Evolutionary conservation across 2,888 invertebrate genomes (phyloP).

Genomic region (Cephus pulcher): DNA sequence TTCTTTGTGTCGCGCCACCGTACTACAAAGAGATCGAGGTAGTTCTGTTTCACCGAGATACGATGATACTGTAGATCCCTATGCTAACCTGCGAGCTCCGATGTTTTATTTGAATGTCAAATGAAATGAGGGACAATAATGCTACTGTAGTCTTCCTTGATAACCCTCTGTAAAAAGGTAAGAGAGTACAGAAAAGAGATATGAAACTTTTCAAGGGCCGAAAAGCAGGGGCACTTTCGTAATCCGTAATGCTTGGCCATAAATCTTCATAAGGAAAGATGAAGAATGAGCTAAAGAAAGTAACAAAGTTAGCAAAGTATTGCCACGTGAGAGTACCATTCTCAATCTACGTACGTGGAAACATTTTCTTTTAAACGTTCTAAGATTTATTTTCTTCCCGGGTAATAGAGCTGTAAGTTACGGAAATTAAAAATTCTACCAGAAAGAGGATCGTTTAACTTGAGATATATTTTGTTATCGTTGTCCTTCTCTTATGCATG

Average conservation of each 20-base stretch:
- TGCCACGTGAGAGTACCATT: not conserved
- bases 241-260: not conserved
- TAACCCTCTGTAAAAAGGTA: not conserved
- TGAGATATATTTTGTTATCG: too few relatives aligned
- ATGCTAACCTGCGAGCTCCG: not conserved
- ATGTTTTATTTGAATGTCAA: not conserved
- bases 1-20: too few relatives aligned
- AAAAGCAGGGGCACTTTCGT: not conserved
- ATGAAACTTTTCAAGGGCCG: not conserved
- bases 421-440: not conserved
- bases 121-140: not conserved
- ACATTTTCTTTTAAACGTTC: not conserved
- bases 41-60: not conserved
- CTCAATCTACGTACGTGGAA: not conserved
- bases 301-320: not conserved
- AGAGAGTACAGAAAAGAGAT: not conserved
- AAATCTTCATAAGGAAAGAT: not conserved
- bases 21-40: not conserved
- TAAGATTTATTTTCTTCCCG: not conserved
- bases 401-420: not conserved
- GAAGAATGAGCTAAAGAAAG: conserved; percentile 1
- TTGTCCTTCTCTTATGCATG: too few relatives aligned
- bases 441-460: not conserved
- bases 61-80: not conserved
- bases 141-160: not conserved